Evolutionary conservation across 2,113 vertebrate species (phyloP).

Genomic region (Furnarius figulus): DNA sequence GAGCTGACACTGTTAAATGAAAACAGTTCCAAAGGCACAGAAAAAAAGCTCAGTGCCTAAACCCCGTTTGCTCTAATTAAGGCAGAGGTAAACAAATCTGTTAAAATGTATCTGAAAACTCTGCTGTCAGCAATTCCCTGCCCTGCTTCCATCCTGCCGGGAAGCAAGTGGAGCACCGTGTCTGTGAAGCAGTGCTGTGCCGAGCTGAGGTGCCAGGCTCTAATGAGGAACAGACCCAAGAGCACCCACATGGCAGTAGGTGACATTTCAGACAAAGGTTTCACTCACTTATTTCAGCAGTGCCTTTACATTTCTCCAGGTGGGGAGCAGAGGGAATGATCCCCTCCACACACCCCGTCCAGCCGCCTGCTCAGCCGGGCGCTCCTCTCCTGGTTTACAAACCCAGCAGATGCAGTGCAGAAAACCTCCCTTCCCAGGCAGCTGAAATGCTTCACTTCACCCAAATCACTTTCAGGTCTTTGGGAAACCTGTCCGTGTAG

Average conservation of each 20-base stretch:
- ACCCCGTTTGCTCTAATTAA: background rate
- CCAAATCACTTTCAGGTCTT: too few species aligned
- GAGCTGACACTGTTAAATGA: background rate
- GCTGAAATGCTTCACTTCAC: background rate
- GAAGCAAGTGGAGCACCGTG: background rate
- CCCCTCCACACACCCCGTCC: background rate
- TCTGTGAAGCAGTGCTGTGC: background rate
- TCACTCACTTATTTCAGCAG: background rate
- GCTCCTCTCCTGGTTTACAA: background rate
- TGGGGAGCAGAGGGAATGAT: background rate
- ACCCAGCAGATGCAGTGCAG: rapidly evolving
- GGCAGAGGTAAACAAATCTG: background rate
- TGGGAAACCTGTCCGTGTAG: background rate
- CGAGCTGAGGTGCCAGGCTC: background rate
- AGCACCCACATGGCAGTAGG: background rate
- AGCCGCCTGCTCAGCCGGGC: background rate
- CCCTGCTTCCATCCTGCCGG: background rate
- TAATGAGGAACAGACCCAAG: background rate
- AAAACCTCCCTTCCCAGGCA: background rate
- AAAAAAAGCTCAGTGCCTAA: background rate
- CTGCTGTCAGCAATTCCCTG: background rate
- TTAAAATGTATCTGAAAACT: background rate
- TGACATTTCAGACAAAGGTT: background rate
- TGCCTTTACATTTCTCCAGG: background rate
- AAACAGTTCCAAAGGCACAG: background rate